phyloP scores from a whole-genome alignment of 2,797 vertebrate species.

The Schizopygopsis malacanthus region DNA sequence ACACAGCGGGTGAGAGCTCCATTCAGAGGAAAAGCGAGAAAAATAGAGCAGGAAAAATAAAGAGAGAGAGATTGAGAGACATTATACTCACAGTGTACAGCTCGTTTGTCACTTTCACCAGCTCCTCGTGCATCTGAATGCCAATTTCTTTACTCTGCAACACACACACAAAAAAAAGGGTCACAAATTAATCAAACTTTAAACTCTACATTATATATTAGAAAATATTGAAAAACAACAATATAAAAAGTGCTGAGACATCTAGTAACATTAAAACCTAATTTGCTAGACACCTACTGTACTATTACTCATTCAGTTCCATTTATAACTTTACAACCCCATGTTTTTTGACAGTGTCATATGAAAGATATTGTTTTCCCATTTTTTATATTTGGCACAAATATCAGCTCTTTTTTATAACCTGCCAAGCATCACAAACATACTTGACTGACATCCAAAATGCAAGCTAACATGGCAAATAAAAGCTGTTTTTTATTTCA shows the following conservation, averaged over 20 bases:
- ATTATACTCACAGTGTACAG: constrained; percentile 93
- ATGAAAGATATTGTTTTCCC: constrained; percentile 11
- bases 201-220: not conserved
- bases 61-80: constrained; percentile 23
- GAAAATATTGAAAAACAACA: not conserved
- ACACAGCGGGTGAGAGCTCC: constrained; percentile 40
- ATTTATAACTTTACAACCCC: not conserved
- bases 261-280: not conserved
- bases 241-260: not conserved
- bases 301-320: not conserved
- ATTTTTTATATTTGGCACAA: constrained; percentile 1
- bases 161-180: not conserved
- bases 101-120: constrained; percentile 97
- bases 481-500: not conserved
- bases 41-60: constrained; percentile 27
- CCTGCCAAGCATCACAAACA: constrained; percentile 2
- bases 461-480: not conserved
- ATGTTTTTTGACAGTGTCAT: not conserved
- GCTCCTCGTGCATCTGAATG: constrained; percentile 98
- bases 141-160: constrained; percentile 99
- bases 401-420: constrained; percentile 23
- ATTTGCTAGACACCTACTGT: not conserved
- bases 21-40: constrained; percentile 29
- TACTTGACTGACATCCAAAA: constrained; percentile 11
- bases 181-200: not conserved